Base-by-base conservation (phyloP, 2,888 invertebrate genomes). In the Lamellibrachia satsuma region DNA sequence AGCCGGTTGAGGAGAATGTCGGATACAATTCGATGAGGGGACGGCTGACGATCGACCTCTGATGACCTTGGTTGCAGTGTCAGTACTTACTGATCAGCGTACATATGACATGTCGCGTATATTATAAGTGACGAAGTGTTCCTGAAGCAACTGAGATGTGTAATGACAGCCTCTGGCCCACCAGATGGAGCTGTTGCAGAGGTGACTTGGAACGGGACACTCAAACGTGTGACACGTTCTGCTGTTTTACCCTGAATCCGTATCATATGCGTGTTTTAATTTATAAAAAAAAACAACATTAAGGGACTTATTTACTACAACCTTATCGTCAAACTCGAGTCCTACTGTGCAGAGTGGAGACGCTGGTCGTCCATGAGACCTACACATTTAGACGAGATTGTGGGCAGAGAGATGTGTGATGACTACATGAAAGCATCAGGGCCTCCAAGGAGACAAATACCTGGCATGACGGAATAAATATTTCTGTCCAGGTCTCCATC, bases 21-120 rank as follows among this genome's bases (percentile, higher is more conserved):
- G 91, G 91, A 6, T 91, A 91, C 52, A 91, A 91, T 7, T 91
- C 91, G 22, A 91, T 91, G 91, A n/a, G 52, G 91, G 91, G 91
- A 6, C 9, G 91, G 39, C 91, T 91, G 52, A 91, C 91, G 52
- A 91, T 91, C n/a, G 91, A 75, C 75, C 75, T 75, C 75, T 75
- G 75, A 75, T n/a, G 75, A 75, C 75, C 22, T 75, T 22, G 75
- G 75, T 6, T 22, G 22, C 11, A 22, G 75, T 75, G 6, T 75
- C 75, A n/a, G 6, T 75, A n/a, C 22, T 75, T 22, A n/a, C 22
- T 22, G 75, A 75, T n/a, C 15, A 75, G 22, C 6, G 75, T n/a
- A 6, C 22, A 39, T 39, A 39, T 39, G 39, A 39, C 39, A 39
- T 39, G 39, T 39, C 39, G 39, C 39, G 39, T 39, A 39, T 39